Percentiles rank a stretch among this genome's conserved stretches.
Evolutionary conservation across 2,797 vertebrate species (phyloP).

Genomic region (Onychomys arenicola): DNA sequence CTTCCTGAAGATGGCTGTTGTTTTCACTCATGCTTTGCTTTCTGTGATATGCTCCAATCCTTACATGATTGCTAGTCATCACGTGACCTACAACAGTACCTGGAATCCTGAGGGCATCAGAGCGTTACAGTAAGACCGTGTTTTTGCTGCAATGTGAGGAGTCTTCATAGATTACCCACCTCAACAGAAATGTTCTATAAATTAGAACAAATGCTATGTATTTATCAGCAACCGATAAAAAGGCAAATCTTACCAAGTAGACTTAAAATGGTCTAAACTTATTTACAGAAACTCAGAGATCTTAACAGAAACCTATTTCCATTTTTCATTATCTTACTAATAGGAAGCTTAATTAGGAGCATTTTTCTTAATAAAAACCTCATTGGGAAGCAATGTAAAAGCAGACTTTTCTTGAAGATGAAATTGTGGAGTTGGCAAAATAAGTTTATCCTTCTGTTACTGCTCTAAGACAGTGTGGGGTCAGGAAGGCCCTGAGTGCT

Average conservation of each 20-base stretch:
- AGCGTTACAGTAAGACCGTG: slow-evolving; percentile 35
- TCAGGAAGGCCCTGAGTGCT: neutral
- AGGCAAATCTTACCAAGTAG: slow-evolving; percentile 66
- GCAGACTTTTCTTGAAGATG: slow-evolving; percentile 26
- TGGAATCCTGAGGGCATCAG: slow-evolving; percentile 42
- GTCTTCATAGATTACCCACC: neutral
- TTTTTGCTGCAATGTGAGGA: slow-evolving; percentile 69
- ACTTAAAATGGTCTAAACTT: slow-evolving; percentile 50
- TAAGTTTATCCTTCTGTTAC: neutral
- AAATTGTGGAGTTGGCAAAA: slow-evolving; percentile 55
- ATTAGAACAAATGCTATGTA: slow-evolving; percentile 51
- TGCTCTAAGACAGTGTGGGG: neutral
- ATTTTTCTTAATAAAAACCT: slow-evolving; percentile 53
- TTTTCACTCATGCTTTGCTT: slow-evolving; percentile 45
- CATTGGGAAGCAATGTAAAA: slow-evolving; percentile 34
- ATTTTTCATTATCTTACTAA: neutral
- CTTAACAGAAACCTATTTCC: slow-evolving; percentile 21
- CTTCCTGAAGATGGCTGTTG: slow-evolving; percentile 52
- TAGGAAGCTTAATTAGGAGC: slow-evolving; percentile 29
- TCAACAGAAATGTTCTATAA: slow-evolving; percentile 20
- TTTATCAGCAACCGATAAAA: slow-evolving; percentile 61
- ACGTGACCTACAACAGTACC: slow-evolving; percentile 44
- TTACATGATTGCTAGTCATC: neutral
- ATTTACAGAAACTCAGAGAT: slow-evolving; percentile 62
- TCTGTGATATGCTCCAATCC: neutral